Evolutionary conservation across 2,888 invertebrate species (phyloP), one percentile per base, ranked within the genome.

Genomic region (Mythimna albipuncta): DNA sequence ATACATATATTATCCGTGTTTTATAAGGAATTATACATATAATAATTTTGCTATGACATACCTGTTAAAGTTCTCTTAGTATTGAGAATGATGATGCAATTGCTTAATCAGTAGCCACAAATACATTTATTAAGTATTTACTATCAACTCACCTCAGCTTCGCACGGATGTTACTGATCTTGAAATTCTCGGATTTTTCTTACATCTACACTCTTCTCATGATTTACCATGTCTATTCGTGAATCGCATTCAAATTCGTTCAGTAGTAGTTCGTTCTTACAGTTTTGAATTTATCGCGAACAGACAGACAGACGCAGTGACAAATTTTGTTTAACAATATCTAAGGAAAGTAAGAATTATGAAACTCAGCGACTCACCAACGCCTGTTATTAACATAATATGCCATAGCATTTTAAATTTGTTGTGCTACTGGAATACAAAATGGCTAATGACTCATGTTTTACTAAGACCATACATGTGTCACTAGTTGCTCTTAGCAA

Each of bases 371-470:
- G 52, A 62, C 35, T 64, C 35, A 35, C 21, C 21, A 64, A 50
- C 19, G 38, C 11, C n/a, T 32, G 16, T 26, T 62, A 47, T 75
- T 61, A n/a, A 16, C 54, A 61, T 61, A 50, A 61, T 54, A 59
- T 47, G 52, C 58, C 32, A 21, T 9, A 72, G 32, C 68, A 59
- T 64, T 72, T 61, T 57, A 67, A 62, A 69, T 54, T 65, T 6
- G 32, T 61, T 26, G 13, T 59, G 64, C 64, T 57, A 70, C 61
- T 68, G n/a, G 73, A 73, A 78, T 68, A 63, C 62, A 52, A 65
- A 73, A 32, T 68, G 10, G 26, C 6, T 2, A 61, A 62, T 81
- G 80, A 82, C 38, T 81, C 82, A 82, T 55, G 64, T 16, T 70
- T 61, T 52, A 63, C 61, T 38, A 57, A 64, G 72, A 72, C 67